These are phyloP conservation scores for Cenopis cana DNA, from an alignment of 2,888 invertebrate species.

Conservation along the genomic window DNA sequence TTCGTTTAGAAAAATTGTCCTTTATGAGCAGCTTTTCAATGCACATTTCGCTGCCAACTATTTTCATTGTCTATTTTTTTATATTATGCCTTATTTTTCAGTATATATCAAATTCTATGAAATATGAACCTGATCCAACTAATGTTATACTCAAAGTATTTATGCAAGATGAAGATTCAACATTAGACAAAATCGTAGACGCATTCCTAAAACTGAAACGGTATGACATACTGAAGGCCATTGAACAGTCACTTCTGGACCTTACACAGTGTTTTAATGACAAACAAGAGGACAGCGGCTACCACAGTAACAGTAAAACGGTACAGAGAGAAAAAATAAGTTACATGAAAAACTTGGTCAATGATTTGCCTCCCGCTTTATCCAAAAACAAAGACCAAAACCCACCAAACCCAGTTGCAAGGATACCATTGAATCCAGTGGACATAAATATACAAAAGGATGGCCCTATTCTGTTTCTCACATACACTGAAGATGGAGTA, in stretches of 20 bases:
- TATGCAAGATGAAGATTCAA: constrained; percentile 80
- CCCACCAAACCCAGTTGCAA: constrained; percentile 59
- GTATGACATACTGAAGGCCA: constrained; percentile 80
- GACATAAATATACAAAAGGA: constrained; percentile 60
- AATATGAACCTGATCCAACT: constrained; percentile 83
- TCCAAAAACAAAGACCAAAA: constrained; percentile 67
- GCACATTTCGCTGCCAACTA: no score
- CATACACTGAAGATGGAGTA: constrained; percentile 82
- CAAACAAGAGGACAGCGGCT: constrained; percentile 73
- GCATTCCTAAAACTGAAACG: constrained; percentile 79
- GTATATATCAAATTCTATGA: constrained; percentile 83
- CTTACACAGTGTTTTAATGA: constrained; percentile 70
- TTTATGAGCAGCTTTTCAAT: no score
- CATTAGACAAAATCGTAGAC: constrained; percentile 81
- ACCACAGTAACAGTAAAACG: constrained; percentile 69
- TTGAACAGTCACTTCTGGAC: constrained; percentile 72
- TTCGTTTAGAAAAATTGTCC: no score
- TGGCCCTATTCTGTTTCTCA: constrained; percentile 76
- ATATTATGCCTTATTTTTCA: constrained; percentile 55
- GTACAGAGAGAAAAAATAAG: constrained; percentile 72
- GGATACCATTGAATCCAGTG: constrained; percentile 53
- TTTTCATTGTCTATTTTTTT: no score
- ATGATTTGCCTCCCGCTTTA: constrained; percentile 74
- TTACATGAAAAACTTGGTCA: constrained; percentile 65
- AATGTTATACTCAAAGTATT: constrained; percentile 83